phyloP scores from a whole-genome alignment of 2,888 invertebrate genomes.

The Graphium colonna region DNA sequence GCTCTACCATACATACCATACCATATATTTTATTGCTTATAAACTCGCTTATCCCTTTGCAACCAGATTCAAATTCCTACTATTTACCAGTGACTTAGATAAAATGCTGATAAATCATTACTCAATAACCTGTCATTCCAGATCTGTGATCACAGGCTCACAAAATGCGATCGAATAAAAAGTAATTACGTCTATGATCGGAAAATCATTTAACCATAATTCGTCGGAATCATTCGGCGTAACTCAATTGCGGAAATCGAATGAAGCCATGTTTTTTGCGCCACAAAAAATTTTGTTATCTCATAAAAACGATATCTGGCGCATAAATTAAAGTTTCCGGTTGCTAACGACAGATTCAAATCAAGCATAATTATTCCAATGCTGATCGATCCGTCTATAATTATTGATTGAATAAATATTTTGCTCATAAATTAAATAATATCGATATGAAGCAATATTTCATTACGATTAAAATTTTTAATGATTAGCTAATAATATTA shows the following conservation, averaged over 20 bases:
- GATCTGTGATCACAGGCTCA: background rate
- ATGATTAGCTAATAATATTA: too few relatives aligned
- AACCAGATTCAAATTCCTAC: too few relatives aligned
- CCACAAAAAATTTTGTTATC: slow-evolving; percentile 55
- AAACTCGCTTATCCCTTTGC: too few relatives aligned
- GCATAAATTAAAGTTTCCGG: slow-evolving; percentile 79
- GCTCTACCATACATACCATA: too few relatives aligned
- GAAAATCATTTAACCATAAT: slow-evolving; percentile 14
- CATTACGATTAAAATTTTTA: too few relatives aligned
- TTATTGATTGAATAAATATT: too few relatives aligned
- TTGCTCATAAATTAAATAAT: too few relatives aligned
- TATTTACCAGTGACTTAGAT: too few relatives aligned
- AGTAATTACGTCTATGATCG: slow-evolving; percentile 4
- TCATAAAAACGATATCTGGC: slow-evolving; percentile 70
- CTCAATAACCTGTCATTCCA: background rate
- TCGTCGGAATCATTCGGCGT: slow-evolving; percentile 41
- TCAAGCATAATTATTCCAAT: slow-evolving; percentile 69
- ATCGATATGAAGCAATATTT: too few relatives aligned
- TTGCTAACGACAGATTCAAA: slow-evolving; percentile 60
- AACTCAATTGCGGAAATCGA: slow-evolving; percentile 56
- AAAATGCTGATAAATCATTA: background rate
- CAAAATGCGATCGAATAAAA: slow-evolving; percentile 7
- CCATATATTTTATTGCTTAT: too few relatives aligned
- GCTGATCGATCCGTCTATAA: slow-evolving; percentile 40
- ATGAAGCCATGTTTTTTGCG: slow-evolving; percentile 52